Conservation (phyloP, 1,140 invertebrate genomes). For the Hydropsyche tenuis region DNA sequence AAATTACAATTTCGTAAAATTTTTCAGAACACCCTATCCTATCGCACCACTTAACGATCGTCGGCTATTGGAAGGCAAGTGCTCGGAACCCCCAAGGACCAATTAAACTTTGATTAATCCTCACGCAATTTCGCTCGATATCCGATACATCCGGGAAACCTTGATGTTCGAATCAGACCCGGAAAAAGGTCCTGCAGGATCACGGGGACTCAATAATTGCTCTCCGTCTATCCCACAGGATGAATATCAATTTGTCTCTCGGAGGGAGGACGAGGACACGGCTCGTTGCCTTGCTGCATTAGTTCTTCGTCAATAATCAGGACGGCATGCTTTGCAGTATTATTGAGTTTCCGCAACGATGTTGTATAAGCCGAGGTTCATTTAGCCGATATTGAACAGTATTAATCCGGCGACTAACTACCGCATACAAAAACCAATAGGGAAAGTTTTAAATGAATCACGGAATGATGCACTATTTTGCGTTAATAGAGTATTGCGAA, state of each 20-base stretch:
- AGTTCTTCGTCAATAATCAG: conserved; percentile 23
- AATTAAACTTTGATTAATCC: conserved; percentile 32
- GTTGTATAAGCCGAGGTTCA: background rate
- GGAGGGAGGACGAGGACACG: background rate
- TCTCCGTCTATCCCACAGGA: background rate
- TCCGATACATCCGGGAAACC: background rate
- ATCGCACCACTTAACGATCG: conserved; percentile 7
- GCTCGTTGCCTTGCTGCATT: conserved; percentile 12
- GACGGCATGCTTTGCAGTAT: background rate
- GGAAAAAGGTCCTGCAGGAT: background rate
- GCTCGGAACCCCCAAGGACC: background rate
- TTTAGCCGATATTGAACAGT: background rate
- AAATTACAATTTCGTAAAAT: too few relatives aligned
- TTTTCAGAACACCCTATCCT: background rate
- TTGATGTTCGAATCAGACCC: background rate
- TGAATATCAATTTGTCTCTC: conserved; percentile 22
- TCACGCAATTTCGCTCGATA: conserved; percentile 1
- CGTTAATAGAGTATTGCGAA: too few relatives aligned
- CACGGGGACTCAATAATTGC: too few relatives aligned
- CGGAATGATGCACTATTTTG: too few relatives aligned
- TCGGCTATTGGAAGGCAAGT: background rate
- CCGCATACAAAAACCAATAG: too few relatives aligned
- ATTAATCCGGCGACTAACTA: too few relatives aligned
- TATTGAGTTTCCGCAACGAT: background rate
- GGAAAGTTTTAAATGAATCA: too few relatives aligned